phyloP scores from a whole-genome alignment of 2,888 invertebrate species.

The Halictus ligatus region DNA sequence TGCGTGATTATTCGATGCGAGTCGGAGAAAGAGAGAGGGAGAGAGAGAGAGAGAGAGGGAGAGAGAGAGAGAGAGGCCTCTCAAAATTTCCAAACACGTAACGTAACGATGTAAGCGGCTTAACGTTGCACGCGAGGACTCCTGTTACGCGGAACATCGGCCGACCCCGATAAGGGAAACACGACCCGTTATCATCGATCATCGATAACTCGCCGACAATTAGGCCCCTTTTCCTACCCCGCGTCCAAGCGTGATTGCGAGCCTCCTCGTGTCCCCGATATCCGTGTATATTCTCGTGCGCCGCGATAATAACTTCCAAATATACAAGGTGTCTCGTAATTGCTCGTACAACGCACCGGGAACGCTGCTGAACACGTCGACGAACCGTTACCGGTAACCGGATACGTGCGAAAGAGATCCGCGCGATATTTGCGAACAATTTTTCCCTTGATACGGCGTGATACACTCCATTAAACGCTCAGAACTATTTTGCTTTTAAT shows the following conservation, averaged over 20 bases:
- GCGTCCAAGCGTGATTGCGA: slow-evolving; percentile 39
- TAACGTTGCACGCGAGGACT: slow-evolving; percentile 66
- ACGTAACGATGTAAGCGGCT: slow-evolving; percentile 67
- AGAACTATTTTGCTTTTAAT: no score
- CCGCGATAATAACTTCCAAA: slow-evolving; percentile 56
- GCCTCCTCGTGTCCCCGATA: slow-evolving; percentile 34
- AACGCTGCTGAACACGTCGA: no score
- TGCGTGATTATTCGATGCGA: slow-evolving; percentile 60
- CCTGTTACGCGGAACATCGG: slow-evolving; percentile 63
- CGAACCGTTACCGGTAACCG: no score
- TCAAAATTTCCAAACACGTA: slow-evolving; percentile 70
- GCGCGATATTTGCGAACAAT: no score
- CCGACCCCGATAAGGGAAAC: slow-evolving; percentile 62
- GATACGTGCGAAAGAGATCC: neutral
- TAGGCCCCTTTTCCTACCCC: slow-evolving; percentile 34
- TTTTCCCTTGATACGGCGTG: no score
- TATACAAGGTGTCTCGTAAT: slow-evolving; percentile 60
- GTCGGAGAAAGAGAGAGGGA: neutral
- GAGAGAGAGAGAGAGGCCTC: slow-evolving; percentile 15
- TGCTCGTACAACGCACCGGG: slow-evolving; percentile 33
- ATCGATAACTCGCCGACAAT: slow-evolving; percentile 72
- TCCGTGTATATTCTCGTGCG: neutral
- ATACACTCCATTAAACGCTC: no score
- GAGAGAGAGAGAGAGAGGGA: neutral
- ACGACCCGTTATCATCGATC: slow-evolving; percentile 72